Percentiles rank a stretch among this genome's conserved stretches.
phyloP scores from a whole-genome alignment of 2,797 vertebrate genomes.

The Scomberomorus guttatus region DNA sequence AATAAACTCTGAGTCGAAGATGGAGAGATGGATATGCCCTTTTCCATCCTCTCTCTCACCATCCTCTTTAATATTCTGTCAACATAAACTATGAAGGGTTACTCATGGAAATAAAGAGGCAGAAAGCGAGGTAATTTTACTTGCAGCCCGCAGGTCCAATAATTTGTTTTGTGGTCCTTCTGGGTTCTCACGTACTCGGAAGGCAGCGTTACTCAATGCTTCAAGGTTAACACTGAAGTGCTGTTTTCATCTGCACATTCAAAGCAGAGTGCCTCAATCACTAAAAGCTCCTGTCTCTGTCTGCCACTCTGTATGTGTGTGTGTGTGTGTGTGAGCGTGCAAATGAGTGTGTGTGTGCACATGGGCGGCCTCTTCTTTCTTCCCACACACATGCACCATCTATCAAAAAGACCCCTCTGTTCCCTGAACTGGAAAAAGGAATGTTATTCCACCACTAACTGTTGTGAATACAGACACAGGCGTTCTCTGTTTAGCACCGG shows the following conservation, averaged over 20 bases:
- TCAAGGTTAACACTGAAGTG: constrained; percentile 83
- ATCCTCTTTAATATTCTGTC: constrained; percentile 80
- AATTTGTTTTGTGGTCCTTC: constrained; percentile 80
- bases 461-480: constrained; percentile 56
- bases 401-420: constrained; percentile 58
- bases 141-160: constrained; percentile 74
- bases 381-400: constrained; percentile 53
- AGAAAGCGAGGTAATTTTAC: constrained; percentile 78
- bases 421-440: constrained; percentile 55
- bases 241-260: constrained; percentile 77
- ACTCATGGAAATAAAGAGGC: constrained; percentile 80
- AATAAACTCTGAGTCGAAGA: constrained; percentile 54
- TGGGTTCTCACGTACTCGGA: constrained; percentile 70
- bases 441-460: constrained; percentile 55
- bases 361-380: constrained; percentile 10
- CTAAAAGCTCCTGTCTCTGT: constrained; percentile 72
- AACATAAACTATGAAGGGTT: constrained; percentile 77
- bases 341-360: constrained; percentile 8
- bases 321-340: neutral
- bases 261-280: constrained; percentile 68
- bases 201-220: constrained; percentile 73
- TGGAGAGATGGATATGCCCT: constrained; percentile 65
- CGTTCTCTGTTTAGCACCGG: constrained; percentile 24
- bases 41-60: constrained; percentile 54
- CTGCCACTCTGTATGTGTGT: constrained; percentile 30